A percentile compares a stretch with the other conserved stretches of the same genome.
These are phyloP conservation scores for Aphaenogaster rudis DNA, from an alignment of 1,140 invertebrate genomes.

Conservation along the genomic window DNA sequence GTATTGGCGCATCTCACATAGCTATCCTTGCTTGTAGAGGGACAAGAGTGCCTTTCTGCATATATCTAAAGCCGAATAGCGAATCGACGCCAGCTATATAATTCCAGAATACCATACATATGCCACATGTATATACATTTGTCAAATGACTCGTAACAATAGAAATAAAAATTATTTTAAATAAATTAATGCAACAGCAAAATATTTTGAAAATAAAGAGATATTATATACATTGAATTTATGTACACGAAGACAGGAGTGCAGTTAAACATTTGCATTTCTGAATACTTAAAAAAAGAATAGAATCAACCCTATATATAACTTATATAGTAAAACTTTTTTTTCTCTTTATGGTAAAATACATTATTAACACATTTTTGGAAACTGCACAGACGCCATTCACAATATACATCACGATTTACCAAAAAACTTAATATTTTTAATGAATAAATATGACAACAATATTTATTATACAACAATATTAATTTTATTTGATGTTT, in stretches of 20 bases:
- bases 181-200: slow-evolving; percentile 9
- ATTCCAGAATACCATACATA: slow-evolving; percentile 12
- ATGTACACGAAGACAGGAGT: slow-evolving; percentile 15
- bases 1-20: slow-evolving; percentile 65
- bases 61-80: slow-evolving; percentile 31
- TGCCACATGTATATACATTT: slow-evolving; percentile 21
- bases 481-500: slow-evolving; percentile 32
- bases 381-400: slow-evolving; percentile 39
- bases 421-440: slow-evolving; percentile 34
- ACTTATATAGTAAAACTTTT: slow-evolving; percentile 9
- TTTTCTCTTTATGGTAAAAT: slow-evolving; percentile 23
- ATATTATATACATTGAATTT: neutral
- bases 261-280: slow-evolving; percentile 1
- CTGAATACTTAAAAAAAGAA: neutral
- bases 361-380: slow-evolving; percentile 23
- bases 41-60: slow-evolving; percentile 42
- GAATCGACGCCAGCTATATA: neutral
- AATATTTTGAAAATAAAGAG: neutral
- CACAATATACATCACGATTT: slow-evolving; percentile 48
- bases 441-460: slow-evolving; percentile 38
- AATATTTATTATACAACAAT: neutral
- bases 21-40: slow-evolving; percentile 57
- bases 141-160: neutral
- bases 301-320: neutral
- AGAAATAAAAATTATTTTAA: neutral